Evolutionary conservation across 2,113 vertebrate genomes (phyloP).

Genomic region (Paralichthys olivaceus): DNA sequence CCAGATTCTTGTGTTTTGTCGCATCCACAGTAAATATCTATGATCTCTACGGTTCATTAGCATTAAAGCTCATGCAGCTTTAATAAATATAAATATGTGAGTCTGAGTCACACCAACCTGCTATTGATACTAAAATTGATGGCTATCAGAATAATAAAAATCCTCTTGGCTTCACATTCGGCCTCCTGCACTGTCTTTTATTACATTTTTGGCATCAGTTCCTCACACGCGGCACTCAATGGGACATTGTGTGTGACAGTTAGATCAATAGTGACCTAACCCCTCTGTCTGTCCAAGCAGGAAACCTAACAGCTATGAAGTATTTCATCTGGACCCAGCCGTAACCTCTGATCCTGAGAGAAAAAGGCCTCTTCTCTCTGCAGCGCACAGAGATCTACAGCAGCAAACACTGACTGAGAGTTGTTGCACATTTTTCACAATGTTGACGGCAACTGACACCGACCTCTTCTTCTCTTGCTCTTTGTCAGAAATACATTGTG

Average conservation of each 20-base stretch:
- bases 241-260: constrained; percentile 52
- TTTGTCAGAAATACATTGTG: not conserved
- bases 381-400: constrained; percentile 44
- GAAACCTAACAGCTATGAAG: constrained; percentile 77
- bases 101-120: not conserved
- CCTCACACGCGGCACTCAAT: constrained; percentile 32
- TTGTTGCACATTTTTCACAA: constrained; percentile 76
- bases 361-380: constrained; percentile 51
- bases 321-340: constrained; percentile 69
- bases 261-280: constrained; percentile 81
- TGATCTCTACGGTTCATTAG: not conserved
- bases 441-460: constrained; percentile 61
- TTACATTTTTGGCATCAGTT: constrained; percentile 29
- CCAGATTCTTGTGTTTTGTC: constrained; percentile 7
- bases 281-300: constrained; percentile 69
- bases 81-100: not conserved
- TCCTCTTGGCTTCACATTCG: not conserved
- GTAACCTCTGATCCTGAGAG: constrained; percentile 73
- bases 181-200: not conserved
- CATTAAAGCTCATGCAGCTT: not conserved
- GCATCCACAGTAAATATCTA: not conserved
- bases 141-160: not conserved
- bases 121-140: not conserved
- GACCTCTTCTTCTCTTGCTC: constrained; percentile 26
- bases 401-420: constrained; percentile 69